Conservation (phyloP, 2,113 vertebrate genomes). For the Gadus macrocephalus region DNA sequence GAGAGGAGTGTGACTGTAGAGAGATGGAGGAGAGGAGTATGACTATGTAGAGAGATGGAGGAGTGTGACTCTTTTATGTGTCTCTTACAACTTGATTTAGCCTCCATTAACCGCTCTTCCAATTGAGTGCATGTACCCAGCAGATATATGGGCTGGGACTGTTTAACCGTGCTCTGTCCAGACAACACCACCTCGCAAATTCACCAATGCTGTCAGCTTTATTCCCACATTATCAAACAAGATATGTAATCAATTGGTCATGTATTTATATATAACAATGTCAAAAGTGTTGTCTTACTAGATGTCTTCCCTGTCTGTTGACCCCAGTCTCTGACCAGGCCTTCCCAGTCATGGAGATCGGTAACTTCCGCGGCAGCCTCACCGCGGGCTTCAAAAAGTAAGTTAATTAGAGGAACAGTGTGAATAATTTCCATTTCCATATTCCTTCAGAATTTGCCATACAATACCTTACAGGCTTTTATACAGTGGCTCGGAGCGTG, state of each 20-base stretch:
- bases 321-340: constrained; percentile 78
- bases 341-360: constrained; percentile 57
- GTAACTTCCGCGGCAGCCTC: constrained; percentile 69
- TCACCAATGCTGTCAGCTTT: too few relatives aligned
- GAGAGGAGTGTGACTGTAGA: too few relatives aligned
- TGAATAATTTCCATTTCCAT: constrained; percentile 39
- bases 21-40: too few relatives aligned
- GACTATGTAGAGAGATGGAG: too few relatives aligned
- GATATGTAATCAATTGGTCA: too few relatives aligned
- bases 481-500: constrained; percentile 41
- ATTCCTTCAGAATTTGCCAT: constrained; percentile 46
- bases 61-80: not conserved
- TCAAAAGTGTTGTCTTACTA: not conserved
- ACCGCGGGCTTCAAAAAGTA: constrained; percentile 81
- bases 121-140: constrained; percentile 13
- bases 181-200: too few relatives aligned
- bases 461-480: constrained; percentile 25
- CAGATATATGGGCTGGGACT: too few relatives aligned
- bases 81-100: constrained; percentile 44
- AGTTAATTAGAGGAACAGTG: constrained; percentile 69
- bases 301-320: constrained; percentile 5
- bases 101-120: constrained; percentile 24
- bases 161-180: too few relatives aligned
- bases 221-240: too few relatives aligned
- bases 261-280: too few relatives aligned